Evolutionary conservation across 2,797 vertebrate genomes (phyloP).

Genomic region (Protosalanx chinensis): DNA sequence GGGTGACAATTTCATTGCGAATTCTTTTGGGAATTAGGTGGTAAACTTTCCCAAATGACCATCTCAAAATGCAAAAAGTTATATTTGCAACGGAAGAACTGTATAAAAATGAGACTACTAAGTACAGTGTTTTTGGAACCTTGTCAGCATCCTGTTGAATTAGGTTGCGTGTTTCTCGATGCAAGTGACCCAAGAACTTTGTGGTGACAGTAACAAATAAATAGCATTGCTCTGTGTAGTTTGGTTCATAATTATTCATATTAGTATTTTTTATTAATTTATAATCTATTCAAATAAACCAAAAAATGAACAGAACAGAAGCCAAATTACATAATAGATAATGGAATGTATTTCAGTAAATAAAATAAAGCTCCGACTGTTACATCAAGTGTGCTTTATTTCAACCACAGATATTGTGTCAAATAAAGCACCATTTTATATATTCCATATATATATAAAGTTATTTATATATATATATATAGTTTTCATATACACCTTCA

Average conservation of each 20-base stretch:
- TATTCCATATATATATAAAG: conserved; percentile 40
- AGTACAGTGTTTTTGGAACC: background rate
- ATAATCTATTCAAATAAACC: conserved; percentile 76
- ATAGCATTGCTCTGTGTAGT: conserved; percentile 35
- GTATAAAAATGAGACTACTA: background rate
- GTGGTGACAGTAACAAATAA: conserved; percentile 16
- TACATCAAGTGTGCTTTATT: conserved; percentile 99
- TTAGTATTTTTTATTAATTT: conserved; percentile 80
- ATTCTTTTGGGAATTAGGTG: background rate
- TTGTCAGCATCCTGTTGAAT: background rate
- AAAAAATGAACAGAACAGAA: conserved; percentile 59
- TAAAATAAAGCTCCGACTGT: conserved; percentile 98
- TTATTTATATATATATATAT: conserved; percentile 62
- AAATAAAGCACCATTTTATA: conserved; percentile 94
- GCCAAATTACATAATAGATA: conserved; percentile 67
- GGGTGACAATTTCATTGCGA: too few species aligned
- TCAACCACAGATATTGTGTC: conserved; percentile 93
- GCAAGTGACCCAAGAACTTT: background rate
- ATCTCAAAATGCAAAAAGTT: background rate
- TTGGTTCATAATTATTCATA: conserved; percentile 60
- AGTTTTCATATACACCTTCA: conserved; percentile 94
- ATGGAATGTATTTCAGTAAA: conserved; percentile 80
- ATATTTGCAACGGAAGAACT: background rate
- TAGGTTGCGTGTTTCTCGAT: background rate
- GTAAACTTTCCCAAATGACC: background rate